Evolutionary conservation across 1,140 invertebrate species (phyloP), one percentile per base, ranked within the genome.

Genomic region (Campoletis sonorensis): DNA sequence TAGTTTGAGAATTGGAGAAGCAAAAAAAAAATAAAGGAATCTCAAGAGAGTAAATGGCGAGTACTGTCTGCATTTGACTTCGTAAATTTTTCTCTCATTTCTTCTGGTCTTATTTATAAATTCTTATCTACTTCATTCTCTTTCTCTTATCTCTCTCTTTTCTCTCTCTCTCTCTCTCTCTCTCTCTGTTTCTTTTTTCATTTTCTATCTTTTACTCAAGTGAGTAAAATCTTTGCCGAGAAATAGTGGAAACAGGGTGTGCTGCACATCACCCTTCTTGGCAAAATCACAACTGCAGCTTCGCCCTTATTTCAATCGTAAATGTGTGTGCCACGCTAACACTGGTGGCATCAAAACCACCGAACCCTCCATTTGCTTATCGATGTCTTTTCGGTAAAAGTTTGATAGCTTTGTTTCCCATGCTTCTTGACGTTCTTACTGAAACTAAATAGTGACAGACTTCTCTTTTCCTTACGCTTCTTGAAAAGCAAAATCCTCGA

Each of bases 361-460:
- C 49, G 15, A 51, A 10, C 23, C 61, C 11, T 13, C 11, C 23
- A 54, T 13, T 40, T 30, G n/a, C 33, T 79, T 67, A 79, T 79
- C 51, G 77, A 67, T 67, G 58, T 33, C 54, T 79, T 79, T 51
- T 79, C 30, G 58, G 77, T 11, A 70, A 79, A 67, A 45, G 58
- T 79, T 70, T 79, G 33, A 67, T 67, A 49, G 37, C 33, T 64
- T 79, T 58, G 87, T 86, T 84, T 70, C 82, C 84, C 23, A 83
- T 85, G 72, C 40, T 45, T 84, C 82, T 80, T 82, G 80, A 77
- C 85, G 83, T 82, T 78, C 82, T 72, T 83, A 80, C 80, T 51
- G 85, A 86, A 82, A 84, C 86, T 83, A 89, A 88, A 90, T 89
- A 89, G 87, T 87, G 87, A 86, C 84, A 85, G 2, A 83, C 71